A percentile compares a stretch with the other conserved stretches of the same genome.
Conservation (phyloP, 1,140 invertebrate species). For the Lutraria rhynchaena region DNA sequence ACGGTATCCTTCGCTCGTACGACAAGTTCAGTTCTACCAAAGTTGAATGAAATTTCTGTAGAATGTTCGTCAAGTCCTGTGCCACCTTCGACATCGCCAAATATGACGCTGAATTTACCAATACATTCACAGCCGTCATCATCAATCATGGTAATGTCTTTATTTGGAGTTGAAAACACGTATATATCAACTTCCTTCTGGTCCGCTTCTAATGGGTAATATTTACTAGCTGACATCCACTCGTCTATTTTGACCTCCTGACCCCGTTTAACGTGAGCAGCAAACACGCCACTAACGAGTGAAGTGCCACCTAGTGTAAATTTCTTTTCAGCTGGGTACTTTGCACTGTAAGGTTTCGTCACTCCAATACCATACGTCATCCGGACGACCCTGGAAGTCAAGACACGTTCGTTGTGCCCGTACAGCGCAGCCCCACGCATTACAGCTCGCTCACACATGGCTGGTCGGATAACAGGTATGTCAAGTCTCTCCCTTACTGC, state of each 20-base stretch:
- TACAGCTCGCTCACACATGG: slow-evolving; percentile 2
- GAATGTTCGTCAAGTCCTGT: not conserved
- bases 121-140: slow-evolving; percentile 9
- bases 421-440: slow-evolving; percentile 13
- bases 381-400: not conserved
- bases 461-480: slow-evolving; percentile 4
- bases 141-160: not conserved
- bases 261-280: not conserved
- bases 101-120: not conserved
- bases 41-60: slow-evolving; percentile 19
- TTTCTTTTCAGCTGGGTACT: not conserved
- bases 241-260: slow-evolving; percentile 26
- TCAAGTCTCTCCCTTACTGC: not conserved
- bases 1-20: not conserved
- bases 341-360: not conserved
- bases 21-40: not conserved
- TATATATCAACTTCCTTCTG: slow-evolving; percentile 6
- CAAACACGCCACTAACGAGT: slow-evolving; percentile 3
- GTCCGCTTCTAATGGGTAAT: slow-evolving; percentile 4
- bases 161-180: slow-evolving; percentile 10
- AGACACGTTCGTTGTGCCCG: slow-evolving; percentile 24
- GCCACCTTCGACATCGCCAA: not conserved
- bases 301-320: slow-evolving; percentile 11
- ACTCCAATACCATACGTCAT: slow-evolving; percentile 24
- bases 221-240: slow-evolving; percentile 4